phyloP scores from a whole-genome alignment of 2,888 invertebrate species.

The Argyra leucocephala region DNA sequence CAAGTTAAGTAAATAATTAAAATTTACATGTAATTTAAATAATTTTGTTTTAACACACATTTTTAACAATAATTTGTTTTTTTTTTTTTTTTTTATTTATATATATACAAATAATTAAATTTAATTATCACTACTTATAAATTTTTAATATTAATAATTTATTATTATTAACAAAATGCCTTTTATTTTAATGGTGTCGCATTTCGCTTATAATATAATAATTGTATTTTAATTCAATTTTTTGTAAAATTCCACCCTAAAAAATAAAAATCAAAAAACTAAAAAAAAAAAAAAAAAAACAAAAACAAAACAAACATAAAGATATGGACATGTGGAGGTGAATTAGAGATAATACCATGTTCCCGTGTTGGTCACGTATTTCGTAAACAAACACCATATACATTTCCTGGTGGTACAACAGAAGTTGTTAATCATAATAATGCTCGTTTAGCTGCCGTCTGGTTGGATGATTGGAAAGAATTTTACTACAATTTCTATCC shows the following conservation, averaged over 20 bases:
- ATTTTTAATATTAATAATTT: too few species aligned
- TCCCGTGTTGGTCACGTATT: conserved; percentile 94
- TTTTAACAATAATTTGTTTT: too few species aligned
- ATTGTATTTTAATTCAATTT: conserved; percentile 19
- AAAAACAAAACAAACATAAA: conserved; percentile 38
- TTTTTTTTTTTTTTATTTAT: too few species aligned
- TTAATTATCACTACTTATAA: too few species aligned
- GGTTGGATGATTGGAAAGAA: conserved; percentile 98
- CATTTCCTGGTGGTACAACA: conserved; percentile 95
- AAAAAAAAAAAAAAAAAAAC: conserved; percentile 14
- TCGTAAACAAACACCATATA: conserved; percentile 95
- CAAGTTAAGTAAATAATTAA: too few species aligned
- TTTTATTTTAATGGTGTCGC: conserved; percentile 22
- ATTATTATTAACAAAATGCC: too few species aligned
- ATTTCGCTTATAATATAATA: conserved; percentile 18
- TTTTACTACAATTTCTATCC: conserved; percentile 99
- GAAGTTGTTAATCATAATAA: conserved; percentile 98
- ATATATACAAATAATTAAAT: too few species aligned
- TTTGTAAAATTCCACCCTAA: conserved; percentile 17
- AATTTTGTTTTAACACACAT: too few species aligned
- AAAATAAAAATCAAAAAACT: conserved; percentile 10
- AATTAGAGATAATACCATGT: conserved; percentile 87
- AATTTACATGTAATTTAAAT: too few species aligned
- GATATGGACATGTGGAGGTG: conserved; percentile 98
- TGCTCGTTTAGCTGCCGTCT: conserved; percentile 94